A percentile compares a stretch with the other conserved stretches of the same genome.
Conservation (phyloP, 2,113 vertebrate species). For the Catharus fuscescens region DNA sequence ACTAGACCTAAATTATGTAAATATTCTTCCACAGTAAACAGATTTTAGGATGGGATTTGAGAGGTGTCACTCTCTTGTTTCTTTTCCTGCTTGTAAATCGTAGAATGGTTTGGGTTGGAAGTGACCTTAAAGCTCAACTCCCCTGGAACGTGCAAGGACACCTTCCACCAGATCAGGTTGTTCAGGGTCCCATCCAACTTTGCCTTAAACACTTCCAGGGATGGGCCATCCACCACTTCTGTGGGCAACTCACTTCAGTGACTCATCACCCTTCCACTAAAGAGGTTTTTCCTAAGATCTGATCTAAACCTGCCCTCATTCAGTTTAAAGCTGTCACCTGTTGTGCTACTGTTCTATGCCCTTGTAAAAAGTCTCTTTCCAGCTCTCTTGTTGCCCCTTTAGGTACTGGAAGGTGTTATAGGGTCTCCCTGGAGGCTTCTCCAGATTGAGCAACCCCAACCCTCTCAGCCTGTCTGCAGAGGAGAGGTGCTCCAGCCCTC, state of each 20-base stretch:
- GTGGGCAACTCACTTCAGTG: rapidly evolving
- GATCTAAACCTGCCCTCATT: neutral
- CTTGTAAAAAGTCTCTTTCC: neutral
- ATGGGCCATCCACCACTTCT: neutral
- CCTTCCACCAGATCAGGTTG: neutral
- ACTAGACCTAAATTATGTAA: neutral
- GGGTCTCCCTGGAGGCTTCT: neutral
- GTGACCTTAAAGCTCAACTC: neutral
- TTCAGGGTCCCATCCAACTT: neutral
- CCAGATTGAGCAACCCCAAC: neutral
- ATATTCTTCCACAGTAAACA: neutral
- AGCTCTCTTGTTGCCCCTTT: too few relatives aligned
- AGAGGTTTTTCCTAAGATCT: neutral
- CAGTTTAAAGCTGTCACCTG: neutral
- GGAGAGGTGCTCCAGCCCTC: neutral
- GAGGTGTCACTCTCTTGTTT: neutral
- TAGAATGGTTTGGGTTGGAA: neutral
- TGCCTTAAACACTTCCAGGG: neutral
- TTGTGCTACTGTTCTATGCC: rapidly evolving
- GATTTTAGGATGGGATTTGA: neutral
- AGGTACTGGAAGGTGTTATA: neutral
- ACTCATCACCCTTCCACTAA: neutral
- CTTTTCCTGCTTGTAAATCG: neutral
- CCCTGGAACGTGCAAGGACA: neutral
- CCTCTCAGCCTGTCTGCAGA: neutral